Base-by-base conservation (phyloP, 2,797 vertebrate species). In the Simalia tracyae region DNA sequence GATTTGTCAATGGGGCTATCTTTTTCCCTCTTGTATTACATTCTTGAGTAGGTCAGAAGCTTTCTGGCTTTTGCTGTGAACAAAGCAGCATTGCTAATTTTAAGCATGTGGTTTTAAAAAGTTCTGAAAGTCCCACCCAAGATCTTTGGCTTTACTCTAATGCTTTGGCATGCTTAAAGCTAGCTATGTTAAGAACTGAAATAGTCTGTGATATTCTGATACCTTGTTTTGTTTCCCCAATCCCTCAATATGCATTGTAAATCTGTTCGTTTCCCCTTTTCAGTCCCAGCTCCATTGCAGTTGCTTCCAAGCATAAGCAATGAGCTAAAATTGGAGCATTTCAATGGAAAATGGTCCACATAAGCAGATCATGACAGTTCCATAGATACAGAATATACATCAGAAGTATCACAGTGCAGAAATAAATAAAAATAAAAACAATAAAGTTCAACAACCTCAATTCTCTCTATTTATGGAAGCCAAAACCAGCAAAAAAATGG, bases 281-380 rank as follows among this genome's bases (percentile, higher is more conserved):
- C 8, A 0, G 1, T 84, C 54, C 0, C 26, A 0, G 9, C 81
- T 68, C 64, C 46, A 12, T 84, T 88, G 89, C 14, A 3, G 84
- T 46, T 6, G 2, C 54, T 56, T 91, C 15, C 63, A 92, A 50
- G 22, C n/a, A 2, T 8, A 56, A 76, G 0, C 12, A 61, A n/a
- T 8, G 24, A 91, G 85, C 57, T 86, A 93, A 84, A 90, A 92
- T 60, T 50, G 61, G 86, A 56, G n/a, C 19, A 60, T 92, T 92
- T 91, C 66, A 60, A 54, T 12, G n/a, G 0, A 89, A 91, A 92
- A 84, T 2, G 15, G 0, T 3, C 5, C 50, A 84, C 66, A 57
- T 42, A n/a, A 4, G 19, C 9, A 24, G 22, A 90, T 61, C 12
- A 14, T 92, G 5, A 90, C 19, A 54, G 50, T 54, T 54, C 50